Base-by-base conservation (phyloP, 2,797 vertebrate species). In the Cyclura pinguis region DNA sequence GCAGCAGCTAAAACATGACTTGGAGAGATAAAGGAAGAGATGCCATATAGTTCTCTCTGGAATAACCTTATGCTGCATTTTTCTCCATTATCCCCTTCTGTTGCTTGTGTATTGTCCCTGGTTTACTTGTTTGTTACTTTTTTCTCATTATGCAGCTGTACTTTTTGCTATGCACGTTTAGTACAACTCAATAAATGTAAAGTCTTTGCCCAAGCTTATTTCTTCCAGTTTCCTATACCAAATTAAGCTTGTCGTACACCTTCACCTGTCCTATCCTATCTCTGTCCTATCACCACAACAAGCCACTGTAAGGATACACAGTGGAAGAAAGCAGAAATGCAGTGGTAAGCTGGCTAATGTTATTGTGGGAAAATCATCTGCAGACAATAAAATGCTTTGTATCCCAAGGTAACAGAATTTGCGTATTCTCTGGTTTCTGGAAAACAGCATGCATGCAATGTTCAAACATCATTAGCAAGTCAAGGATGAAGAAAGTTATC, bases 381-480 rank as follows among this genome's bases (percentile, higher is more conserved):
- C 35, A 55, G 35, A 69, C 50, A 81, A 35, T 6, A 24, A 80
- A 67, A 87, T 5, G 0, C 24, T 14, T 55, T 81, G 32, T 13
- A 72, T 81, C 12, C 50, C n/a, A 82, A 88, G 47, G 78, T 35
- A 81, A 1, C 12, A 16, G 10, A 35, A 32, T 67, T 85, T 55
- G 82, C 18, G 16, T 89, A 35, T 84, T 84, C 22, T 84, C 55
- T 84, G n/a, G 42, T 77, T 64, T 32, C 72, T 35, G 22, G 73
- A 47, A 62, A 89, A 76, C 2, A 69, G 7, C n/a, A 67, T 20
- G 5, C 2, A 38, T 29, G 0, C 0, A 0, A 64, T 2, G 69
- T 38, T 87, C 47, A 82, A 38, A 72, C 55, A 24, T 62, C 74
- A 47, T 10, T 86, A 84, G 20, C 27, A 13, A 32, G n/a, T 50